phyloP scores from a whole-genome alignment of 2,888 invertebrate genomes.

The Leptarthrus brevirostris region DNA sequence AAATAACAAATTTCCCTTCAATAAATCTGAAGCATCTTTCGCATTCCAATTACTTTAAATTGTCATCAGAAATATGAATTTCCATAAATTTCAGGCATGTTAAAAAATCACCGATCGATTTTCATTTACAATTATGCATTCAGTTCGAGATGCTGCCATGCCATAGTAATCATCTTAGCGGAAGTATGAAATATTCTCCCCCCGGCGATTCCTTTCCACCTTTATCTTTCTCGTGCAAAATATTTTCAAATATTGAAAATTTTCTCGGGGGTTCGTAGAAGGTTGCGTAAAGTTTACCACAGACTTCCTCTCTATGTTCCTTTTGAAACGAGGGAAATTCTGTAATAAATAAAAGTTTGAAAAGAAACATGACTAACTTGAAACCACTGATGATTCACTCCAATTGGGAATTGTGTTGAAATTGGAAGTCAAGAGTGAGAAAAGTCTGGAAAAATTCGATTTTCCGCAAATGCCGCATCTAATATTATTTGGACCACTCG shows the following conservation, averaged over 20 bases:
- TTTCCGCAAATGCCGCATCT: neutral
- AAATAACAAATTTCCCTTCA: neutral
- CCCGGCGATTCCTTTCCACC: neutral
- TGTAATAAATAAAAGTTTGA: neutral
- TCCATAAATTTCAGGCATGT: neutral
- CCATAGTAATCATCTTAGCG: neutral
- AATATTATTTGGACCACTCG: neutral
- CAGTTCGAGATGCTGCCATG: neutral
- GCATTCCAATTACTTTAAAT: neutral
- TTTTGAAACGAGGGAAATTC: neutral
- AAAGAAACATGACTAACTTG: neutral
- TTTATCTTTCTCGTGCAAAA: neutral
- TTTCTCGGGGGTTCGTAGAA: neutral
- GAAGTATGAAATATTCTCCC: neutral
- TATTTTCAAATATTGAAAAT: neutral
- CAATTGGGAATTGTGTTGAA: neutral
- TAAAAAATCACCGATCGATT: neutral
- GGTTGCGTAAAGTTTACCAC: neutral
- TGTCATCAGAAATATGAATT: neutral
- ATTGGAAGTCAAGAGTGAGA: neutral
- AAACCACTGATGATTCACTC: neutral
- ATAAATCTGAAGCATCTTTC: neutral
- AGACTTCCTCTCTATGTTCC: neutral
- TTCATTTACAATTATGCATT: slow-evolving; percentile 1
- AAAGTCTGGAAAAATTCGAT: neutral